Base-by-base conservation (phyloP, 1,140 invertebrate species). In the Aphelinus atriplicis region DNA sequence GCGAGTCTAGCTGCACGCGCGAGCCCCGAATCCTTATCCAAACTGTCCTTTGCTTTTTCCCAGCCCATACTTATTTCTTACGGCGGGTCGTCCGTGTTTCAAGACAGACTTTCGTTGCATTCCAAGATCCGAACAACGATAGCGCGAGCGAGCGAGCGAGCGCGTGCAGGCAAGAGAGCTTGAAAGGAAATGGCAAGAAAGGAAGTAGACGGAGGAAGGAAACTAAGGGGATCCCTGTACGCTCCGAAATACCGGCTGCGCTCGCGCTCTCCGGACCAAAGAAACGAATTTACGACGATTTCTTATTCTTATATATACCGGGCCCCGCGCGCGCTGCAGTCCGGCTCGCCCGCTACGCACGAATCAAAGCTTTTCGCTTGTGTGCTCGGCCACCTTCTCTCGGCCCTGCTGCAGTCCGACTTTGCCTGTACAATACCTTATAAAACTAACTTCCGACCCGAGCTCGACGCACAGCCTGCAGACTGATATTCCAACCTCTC, bases 231-330 rank as follows among this genome's bases (percentile, higher is more conserved):
- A 76, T 71, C 67, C 61, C 57, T 76, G 50, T 76, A 71, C 53
- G 46, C 46, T 67, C 64, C 53, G 64, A 71, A 67, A 76, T 66
- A 50, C 50, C 48, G 53, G 51, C 2, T 26, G 26, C 63, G 72
- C 46, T 64, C 53, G 53, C 42, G 50, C 58, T 7, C 63, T 68
- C 61, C 47, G 26, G 56, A 71, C 55, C 50, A 67, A 76, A 76
- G 69, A 71, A 76, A 76, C 63, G 46, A 76, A 76, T 76, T 76
- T 71, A 76, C 75, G 75, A 76, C 26, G 75, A 71, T 76, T 71
- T 76, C 75, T 76, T 75, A 71, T 75, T 75, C 73, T 71, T 76
- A 56, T 76, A 60, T 48, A 64, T 26, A 26, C 26, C 26, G 26
- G 26, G 26, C 56, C 42, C 55, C 43, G 1, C 46, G 58, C 46